phyloP scores from a whole-genome alignment of 2,888 invertebrate species.

The Vannuccia rotundouncinata region DNA sequence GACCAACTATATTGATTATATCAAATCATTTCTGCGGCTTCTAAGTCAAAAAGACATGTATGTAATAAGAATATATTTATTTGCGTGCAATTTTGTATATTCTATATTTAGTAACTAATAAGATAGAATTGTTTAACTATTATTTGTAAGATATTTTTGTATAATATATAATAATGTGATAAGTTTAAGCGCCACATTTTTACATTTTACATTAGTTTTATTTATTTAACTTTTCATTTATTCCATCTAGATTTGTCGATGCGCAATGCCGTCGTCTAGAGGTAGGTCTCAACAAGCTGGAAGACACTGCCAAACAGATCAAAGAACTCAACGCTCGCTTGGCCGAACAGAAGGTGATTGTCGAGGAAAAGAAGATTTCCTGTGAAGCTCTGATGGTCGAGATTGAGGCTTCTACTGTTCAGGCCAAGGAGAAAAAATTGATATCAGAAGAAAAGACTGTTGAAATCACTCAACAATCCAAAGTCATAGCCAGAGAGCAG shows the following conservation, averaged over 20 bases:
- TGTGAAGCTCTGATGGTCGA: slow-evolving; percentile 39
- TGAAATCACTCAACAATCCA: slow-evolving; percentile 39
- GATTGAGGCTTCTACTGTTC: slow-evolving; percentile 35
- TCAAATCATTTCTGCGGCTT: slow-evolving; percentile 36
- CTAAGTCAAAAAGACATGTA: slow-evolving; percentile 38
- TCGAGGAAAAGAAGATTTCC: slow-evolving; percentile 37
- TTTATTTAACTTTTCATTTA: background rate
- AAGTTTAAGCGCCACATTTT: no score
- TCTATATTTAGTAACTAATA: no score
- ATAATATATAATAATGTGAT: no score
- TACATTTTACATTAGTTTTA: no score
- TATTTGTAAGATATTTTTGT: no score
- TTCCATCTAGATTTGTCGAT: background rate
- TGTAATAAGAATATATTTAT: background rate
- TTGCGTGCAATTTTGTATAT: no score
- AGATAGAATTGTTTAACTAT: no score
- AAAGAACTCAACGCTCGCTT: slow-evolving; percentile 37
- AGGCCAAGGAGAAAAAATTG: slow-evolving; percentile 37
- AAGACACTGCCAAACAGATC: slow-evolving; percentile 38
- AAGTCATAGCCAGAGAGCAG: slow-evolving; percentile 37
- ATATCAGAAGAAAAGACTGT: slow-evolving; percentile 35
- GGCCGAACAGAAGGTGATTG: slow-evolving; percentile 39
- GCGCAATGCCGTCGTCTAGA: slow-evolving; percentile 36
- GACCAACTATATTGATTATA: slow-evolving; percentile 39
- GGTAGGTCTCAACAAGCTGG: slow-evolving; percentile 39